Percentiles rank a stretch among this genome's conserved stretches.
Evolutionary conservation across 1,140 invertebrate genomes (phyloP).

Genomic region (Cyphomyrmex costatus): DNA sequence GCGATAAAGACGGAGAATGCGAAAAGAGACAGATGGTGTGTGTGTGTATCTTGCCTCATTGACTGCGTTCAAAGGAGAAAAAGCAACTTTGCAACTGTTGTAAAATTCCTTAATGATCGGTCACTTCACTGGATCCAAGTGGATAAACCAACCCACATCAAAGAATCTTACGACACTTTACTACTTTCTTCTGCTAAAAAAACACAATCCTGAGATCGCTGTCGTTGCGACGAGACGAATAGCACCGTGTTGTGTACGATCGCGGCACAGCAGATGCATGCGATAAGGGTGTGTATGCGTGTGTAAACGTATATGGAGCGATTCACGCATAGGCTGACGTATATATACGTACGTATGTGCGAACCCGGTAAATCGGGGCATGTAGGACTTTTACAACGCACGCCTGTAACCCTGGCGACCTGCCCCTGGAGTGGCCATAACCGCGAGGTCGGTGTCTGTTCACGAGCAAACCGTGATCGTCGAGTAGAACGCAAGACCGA

Average conservation of each 20-base stretch:
- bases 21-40: background rate
- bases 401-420: constrained; percentile 65
- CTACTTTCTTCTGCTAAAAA: no score
- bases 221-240: constrained; percentile 60
- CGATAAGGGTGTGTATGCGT: background rate
- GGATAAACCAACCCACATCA: no score
- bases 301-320: constrained; percentile 13
- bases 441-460: constrained; percentile 34
- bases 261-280: constrained; percentile 2
- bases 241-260: constrained; percentile 7
- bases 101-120: no score
- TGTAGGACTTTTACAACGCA: constrained; percentile 66
- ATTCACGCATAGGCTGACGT: constrained; percentile 27
- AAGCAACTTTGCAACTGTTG: no score
- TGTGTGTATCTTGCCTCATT: no score
- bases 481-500: constrained; percentile 34
- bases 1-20: constrained; percentile 29
- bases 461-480: constrained; percentile 47
- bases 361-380: constrained; percentile 71
- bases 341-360: constrained; percentile 58
- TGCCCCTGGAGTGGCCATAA: constrained; percentile 59
- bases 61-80: no score
- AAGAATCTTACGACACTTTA: no score
- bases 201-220: no score
- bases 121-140: no score